phyloP scores from a whole-genome alignment of 2,797 vertebrate species.

The Anguilla anguilla region DNA sequence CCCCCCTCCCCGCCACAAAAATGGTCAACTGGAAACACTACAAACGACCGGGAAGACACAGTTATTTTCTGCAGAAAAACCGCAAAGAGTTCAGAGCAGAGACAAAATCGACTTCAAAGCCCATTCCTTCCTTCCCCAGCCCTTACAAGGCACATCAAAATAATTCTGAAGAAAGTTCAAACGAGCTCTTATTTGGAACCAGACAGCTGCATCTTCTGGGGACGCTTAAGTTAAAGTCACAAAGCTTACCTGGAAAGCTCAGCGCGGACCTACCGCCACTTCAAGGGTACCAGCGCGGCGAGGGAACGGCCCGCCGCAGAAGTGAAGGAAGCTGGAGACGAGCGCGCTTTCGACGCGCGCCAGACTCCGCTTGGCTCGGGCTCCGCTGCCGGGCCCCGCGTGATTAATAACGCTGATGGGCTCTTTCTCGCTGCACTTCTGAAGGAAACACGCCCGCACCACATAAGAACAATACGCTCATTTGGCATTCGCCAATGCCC shows the following conservation, averaged over 20 bases:
- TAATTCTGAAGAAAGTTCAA: conserved; percentile 25
- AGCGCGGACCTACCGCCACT: not conserved
- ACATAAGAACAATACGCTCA: conserved; percentile 25
- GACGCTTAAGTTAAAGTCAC: conserved; percentile 30
- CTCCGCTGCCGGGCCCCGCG: not conserved
- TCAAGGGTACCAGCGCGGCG: not conserved
- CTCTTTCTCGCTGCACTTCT: not conserved
- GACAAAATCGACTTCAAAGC: conserved; percentile 46
- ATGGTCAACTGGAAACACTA: conserved; percentile 46
- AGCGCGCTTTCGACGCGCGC: not conserved
- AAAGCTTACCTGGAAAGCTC: conserved; percentile 3
- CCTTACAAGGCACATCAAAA: conserved; percentile 32
- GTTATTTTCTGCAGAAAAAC: conserved; percentile 32
- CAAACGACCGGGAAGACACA: conserved; percentile 36
- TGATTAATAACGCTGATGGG: too few relatives aligned
- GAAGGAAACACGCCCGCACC: conserved; percentile 37
- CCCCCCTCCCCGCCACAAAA: not conserved
- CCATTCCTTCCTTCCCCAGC: conserved; percentile 28
- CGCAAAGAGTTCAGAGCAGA: conserved; percentile 18
- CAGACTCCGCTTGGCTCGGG: not conserved
- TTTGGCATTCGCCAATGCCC: conserved; percentile 43
- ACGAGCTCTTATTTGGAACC: conserved; percentile 34
- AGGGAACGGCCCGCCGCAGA: not conserved
- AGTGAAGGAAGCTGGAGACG: not conserved
- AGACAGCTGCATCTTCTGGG: not conserved